Conservation (phyloP, 2,797 vertebrate species). For the Malacoraja senta region DNA sequence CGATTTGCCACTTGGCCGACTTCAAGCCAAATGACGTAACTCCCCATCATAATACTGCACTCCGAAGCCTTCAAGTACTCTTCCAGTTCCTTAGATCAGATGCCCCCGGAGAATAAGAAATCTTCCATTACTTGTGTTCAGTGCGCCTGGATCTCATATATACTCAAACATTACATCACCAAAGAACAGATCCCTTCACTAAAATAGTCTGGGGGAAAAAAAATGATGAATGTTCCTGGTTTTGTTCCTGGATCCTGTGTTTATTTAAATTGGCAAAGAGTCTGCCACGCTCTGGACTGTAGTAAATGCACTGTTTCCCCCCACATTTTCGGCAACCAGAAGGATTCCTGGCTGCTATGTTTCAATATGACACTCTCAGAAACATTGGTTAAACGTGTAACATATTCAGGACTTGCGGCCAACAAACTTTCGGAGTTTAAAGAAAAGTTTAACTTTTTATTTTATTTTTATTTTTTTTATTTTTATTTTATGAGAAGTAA, state of each 20-base stretch:
- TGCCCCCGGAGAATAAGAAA: background rate
- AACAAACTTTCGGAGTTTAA: background rate
- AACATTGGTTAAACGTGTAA: background rate
- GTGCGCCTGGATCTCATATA: background rate
- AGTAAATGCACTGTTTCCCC: background rate
- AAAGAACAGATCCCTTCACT: background rate
- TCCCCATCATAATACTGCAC: background rate
- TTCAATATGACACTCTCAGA: background rate
- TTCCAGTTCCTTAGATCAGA: conserved; percentile 19
- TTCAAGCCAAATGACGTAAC: background rate
- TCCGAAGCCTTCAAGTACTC: background rate
- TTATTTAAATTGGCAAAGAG: background rate
- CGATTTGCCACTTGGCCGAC: background rate
- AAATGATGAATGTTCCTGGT: background rate
- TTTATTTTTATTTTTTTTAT: too few species aligned
- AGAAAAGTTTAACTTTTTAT: too few species aligned
- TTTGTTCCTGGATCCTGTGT: background rate
- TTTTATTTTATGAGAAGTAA: too few species aligned
- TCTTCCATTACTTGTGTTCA: background rate
- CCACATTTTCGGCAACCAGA: conserved; percentile 1
- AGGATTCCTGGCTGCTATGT: background rate
- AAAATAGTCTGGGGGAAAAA: background rate
- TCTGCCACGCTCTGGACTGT: background rate
- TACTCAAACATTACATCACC: background rate
- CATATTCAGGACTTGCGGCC: background rate